Evolutionary conservation across 2,797 vertebrate genomes (phyloP), one percentile per base, ranked within the genome.

Genomic region (Hybognathus amarus): DNA sequence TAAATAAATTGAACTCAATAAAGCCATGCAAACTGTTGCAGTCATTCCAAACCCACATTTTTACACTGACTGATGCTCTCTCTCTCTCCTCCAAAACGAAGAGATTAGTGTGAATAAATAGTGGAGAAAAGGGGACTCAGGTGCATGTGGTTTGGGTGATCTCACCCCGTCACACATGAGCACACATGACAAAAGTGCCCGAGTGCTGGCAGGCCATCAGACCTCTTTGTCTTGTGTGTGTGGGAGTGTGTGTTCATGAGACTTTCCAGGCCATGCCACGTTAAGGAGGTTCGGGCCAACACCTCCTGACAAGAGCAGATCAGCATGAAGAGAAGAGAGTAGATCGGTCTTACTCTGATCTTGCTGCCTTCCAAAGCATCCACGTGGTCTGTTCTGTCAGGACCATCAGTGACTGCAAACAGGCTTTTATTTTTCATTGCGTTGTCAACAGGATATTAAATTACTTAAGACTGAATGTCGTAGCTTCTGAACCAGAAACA

Each of bases 181-280:
- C 86, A 84, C 85, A 89, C 87, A 87, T 85, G 68, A 89, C 88
- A 89, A 87, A 89, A 87, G 87, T 87, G 87, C 77, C 88, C 80
- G 77, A 59, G 69, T 73, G 52, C 69, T 85, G 85, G 84, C 85
- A 87, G 77, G 66, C 59, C 75, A 56, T 85, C 77, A 81, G 81
- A 52, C 78, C 75, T 86, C 85, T 90, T 87, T 89, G 83, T 87
- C 82, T 74, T 63, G 66, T 66, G 24, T 82, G 54, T 67, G 84
- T 67, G 68, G 79, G 52, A 61, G 56, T 36, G 64, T 77, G 77
- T 64, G 77, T 80, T 70, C 70, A 64, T 84, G 83, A 74, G 69
- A 79, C 59, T 86, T 82, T 73, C 85, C 73, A 77, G 80, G 52
- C 77, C 42, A 79, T 79, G 78, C 84, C 83, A 89, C 85, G 68